Evolutionary conservation across 2,113 vertebrate species (phyloP).

Genomic region (Chlamydotis undulata): DNA sequence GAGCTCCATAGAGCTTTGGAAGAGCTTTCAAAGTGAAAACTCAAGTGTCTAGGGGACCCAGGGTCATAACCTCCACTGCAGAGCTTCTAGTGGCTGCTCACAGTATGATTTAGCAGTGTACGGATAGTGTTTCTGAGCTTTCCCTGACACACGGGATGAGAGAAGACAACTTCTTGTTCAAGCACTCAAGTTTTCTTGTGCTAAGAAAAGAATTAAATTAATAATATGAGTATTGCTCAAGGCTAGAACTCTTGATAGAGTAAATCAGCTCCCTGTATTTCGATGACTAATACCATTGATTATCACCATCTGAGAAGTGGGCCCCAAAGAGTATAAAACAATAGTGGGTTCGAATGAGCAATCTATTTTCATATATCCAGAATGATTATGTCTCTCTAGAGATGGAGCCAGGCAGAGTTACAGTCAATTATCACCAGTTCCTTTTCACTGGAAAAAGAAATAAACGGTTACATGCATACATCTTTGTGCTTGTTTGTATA

Average conservation of each 20-base stretch:
- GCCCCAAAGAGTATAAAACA: constrained; percentile 40
- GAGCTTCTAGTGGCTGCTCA: not conserved
- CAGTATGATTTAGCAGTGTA: not conserved
- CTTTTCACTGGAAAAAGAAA: constrained; percentile 22
- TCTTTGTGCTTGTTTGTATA: not conserved
- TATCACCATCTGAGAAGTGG: constrained; percentile 18
- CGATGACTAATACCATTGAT: constrained; percentile 21
- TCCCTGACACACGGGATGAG: not conserved
- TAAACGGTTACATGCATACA: not conserved
- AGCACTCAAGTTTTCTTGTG: not conserved
- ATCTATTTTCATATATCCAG: constrained; percentile 65
- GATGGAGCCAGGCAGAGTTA: constrained; percentile 17
- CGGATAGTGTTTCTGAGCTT: not conserved
- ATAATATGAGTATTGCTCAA: not conserved
- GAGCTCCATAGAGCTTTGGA: not conserved
- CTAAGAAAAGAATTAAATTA: not conserved
- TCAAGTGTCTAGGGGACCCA: not conserved
- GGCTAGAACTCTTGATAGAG: not conserved
- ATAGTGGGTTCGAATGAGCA: constrained; percentile 44
- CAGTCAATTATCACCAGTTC: constrained; percentile 39
- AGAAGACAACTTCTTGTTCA: not conserved
- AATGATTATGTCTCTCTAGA: constrained; percentile 54
- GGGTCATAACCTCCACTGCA: not conserved
- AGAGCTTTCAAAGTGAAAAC: not conserved
- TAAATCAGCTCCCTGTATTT: constrained; percentile 15